phyloP scores from a whole-genome alignment of 2,113 vertebrate genomes.

The Labrus mixtus region DNA sequence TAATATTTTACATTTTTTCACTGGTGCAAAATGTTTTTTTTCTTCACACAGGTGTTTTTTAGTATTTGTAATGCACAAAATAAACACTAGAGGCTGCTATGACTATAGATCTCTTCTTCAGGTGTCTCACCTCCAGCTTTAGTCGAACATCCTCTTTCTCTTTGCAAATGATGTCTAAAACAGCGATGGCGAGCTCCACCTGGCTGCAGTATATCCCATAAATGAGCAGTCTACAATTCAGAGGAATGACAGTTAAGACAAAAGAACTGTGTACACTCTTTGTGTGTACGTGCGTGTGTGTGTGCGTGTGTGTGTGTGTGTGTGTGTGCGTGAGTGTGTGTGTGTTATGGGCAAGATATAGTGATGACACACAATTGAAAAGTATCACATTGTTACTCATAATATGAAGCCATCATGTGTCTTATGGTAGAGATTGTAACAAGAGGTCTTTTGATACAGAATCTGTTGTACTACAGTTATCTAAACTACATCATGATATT shows the following conservation, averaged over 20 bases:
- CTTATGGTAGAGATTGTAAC: background rate
- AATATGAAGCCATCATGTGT: background rate
- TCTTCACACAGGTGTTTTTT: too few species aligned
- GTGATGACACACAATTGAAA: background rate
- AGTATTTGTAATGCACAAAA: conserved; percentile 13
- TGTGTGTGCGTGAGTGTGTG: background rate
- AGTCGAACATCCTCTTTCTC: conserved; percentile 93
- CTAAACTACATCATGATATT: background rate
- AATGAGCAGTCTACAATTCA: conserved; percentile 86
- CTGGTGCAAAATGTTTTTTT: too few species aligned
- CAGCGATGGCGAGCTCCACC: conserved; percentile 90
- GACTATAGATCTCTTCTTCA: background rate
- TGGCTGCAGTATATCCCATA: conserved; percentile 95
- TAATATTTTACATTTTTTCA: too few species aligned
- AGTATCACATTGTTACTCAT: background rate
- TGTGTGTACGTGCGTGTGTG: too few species aligned
- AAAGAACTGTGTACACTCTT: background rate
- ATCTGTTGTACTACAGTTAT: background rate
- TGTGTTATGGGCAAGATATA: too few species aligned
- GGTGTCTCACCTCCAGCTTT: conserved; percentile 88
- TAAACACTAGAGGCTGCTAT: conserved; percentile 38
- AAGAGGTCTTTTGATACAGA: background rate
- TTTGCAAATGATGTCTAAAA: conserved; percentile 92
- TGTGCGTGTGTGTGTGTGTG: too few species aligned
- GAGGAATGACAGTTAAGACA: background rate